A percentile compares a stretch with the other conserved stretches of the same genome.
Evolutionary conservation across 2,888 invertebrate genomes (phyloP).

Genomic region (Litoditis marina): DNA sequence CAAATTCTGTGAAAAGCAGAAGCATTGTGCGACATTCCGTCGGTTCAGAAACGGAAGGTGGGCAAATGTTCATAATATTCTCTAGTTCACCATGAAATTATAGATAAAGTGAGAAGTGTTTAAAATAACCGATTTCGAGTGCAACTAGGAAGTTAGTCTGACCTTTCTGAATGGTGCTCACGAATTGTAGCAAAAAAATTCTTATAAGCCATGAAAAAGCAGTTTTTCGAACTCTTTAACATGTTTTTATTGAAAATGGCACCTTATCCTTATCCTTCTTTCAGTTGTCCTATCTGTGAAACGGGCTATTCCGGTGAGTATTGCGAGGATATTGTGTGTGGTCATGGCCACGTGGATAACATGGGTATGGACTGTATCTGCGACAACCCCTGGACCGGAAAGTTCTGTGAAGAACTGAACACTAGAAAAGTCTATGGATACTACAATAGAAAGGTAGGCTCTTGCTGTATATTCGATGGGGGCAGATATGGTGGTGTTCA

Average conservation of each 20-base stretch:
- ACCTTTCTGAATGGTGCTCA: no score
- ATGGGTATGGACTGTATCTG: slow-evolving; percentile 30
- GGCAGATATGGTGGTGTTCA: no score
- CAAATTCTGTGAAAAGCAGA: slow-evolving; percentile 50
- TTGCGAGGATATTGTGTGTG: slow-evolving; percentile 49
- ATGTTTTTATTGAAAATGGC: background rate
- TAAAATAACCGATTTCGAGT: background rate
- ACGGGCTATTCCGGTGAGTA: slow-evolving; percentile 43
- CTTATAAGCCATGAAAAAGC: background rate
- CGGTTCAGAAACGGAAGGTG: slow-evolving; percentile 45
- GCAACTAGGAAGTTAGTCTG: background rate
- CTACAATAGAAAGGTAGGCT: slow-evolving; percentile 34
- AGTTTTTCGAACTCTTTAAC: background rate
- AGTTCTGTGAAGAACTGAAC: slow-evolving; percentile 32
- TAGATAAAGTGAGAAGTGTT: background rate
- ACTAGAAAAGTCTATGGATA: slow-evolving; percentile 32
- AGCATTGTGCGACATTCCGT: slow-evolving; percentile 36
- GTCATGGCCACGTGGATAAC: slow-evolving; percentile 37
- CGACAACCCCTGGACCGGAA: slow-evolving; percentile 35
- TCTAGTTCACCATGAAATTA: no score
- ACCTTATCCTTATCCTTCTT: no score
- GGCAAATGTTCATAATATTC: no score
- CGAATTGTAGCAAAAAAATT: no score
- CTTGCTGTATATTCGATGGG: background rate
- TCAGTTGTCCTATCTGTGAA: slow-evolving; percentile 28